Evolutionary conservation across 2,888 invertebrate species (phyloP), one percentile per base, ranked within the genome.

Genomic region (Nematopogon swammerdamellus): DNA sequence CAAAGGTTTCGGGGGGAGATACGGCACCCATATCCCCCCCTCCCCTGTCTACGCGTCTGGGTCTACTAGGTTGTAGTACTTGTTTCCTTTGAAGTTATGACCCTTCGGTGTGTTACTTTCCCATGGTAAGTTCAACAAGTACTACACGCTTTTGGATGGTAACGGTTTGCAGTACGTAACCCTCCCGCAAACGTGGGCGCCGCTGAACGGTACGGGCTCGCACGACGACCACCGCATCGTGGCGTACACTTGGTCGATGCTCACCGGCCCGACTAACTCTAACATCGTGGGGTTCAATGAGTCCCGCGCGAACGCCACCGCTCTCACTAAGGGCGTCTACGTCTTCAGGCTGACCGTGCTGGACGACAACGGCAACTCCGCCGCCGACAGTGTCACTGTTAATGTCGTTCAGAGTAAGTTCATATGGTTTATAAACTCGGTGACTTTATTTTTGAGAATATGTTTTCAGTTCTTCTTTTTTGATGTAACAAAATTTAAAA

Each of bases 351-450:
- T 95, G 53, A 88, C 86, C n/a, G 92, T 94, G 1, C 83, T 87
- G 11, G 93, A 95, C 68, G 91, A 91, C 59, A 91, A 89, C 60
- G 91, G 89, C 47, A 91, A 93, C 61, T 85, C 86, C n/a, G 90
- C 89, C 44, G 82, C 82, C 11, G 88, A 88, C 65, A 83, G 80
- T 48, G 85, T 91, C 44, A 85, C 83, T 62, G 81, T 95, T 45
- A 89, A 86, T 53, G 92, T 95, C 11, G 88, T 91, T 50, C 94
- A 95, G 74, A 92, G 92, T 92, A 80, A 83, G 87, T 75, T 49
- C 25, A 25, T 25, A 25, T 25, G 4, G 8, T 8, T 25, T 25
- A 8, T 25, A 25, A n/a, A n/a, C n/a, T n/a, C n/a, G n/a, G n/a
- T 8, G 25, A 25, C 25, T 6, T 25, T 25, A 8, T n/a, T n/a